Base-by-base conservation (phyloP, 2,113 vertebrate species). In the Pongo abelii region DNA sequence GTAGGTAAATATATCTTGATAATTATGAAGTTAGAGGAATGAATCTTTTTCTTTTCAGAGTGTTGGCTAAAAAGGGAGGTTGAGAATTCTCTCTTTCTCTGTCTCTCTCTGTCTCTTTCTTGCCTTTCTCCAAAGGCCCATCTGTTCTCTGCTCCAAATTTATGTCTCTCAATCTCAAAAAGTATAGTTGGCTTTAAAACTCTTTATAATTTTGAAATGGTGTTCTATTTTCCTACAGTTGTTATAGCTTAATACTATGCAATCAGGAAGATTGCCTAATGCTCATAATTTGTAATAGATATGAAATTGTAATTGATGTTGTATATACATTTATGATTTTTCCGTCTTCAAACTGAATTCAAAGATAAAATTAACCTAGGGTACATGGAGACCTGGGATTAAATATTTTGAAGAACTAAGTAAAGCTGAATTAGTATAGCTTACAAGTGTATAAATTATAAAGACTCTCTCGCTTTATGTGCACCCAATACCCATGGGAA, bases 101-200 rank as follows among this genome's bases (percentile, higher is more conserved):
- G 2, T 61, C 57, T 93, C 38, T 69, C 27, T 50, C 17, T 57
- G 4, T 30, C 40, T 50, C 50, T 91, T 48, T 55, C 18, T 35
- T 20, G 22, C 55, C 23, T 25, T 83, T 23, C 16, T 91, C 20
- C 67, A 95, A 84, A 94, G 46, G 8, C 35, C 52, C 72, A 13
- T 86, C 75, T 74, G 64, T 69, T 96, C 85, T 93, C 27, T 97
- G 52, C 84, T 88, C 67, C 88, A 97, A 90, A 97, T 98, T 97
- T 96, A 96, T 90, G 83, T 89, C 64, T 96, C n/a, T 97, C 95
- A 97, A 87, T 72, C 67, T 89, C 3, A 0, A 97, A 79, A 93
- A 97, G 97, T 98, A 89, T 55, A 95, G 79, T 70, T 98, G 96
- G 85, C 38, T 98, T 98, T 98, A 90, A 98, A 97, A 97, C 27